Evolutionary conservation across 1,140 invertebrate genomes (phyloP), one percentile per base, ranked within the genome.

Genomic region (Trachymyrmex septentrionalis): DNA sequence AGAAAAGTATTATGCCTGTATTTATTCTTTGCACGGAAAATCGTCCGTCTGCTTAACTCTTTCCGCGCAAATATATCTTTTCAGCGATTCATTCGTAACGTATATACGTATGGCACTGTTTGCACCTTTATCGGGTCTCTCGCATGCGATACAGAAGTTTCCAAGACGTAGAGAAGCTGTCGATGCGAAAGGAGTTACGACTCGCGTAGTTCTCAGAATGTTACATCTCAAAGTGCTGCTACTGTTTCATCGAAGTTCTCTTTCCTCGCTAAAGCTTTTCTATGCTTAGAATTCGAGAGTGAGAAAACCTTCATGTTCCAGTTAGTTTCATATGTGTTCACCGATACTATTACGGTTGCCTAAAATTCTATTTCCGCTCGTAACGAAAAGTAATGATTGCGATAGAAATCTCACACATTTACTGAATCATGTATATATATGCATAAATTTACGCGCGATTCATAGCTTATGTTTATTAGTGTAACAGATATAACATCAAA

Each of bases 171-270:
- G 80, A 21, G 57, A 48, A 73, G 59, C 69, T 73, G 80, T 50
- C 55, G 38, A 12, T 24, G 19, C 63, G 63, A 73, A 48, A 21
- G 21, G 7, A 48, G 50, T 53, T 16, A 27, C 50, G 64, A 6
- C 12, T 14, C 16, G 55, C 73, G 73, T n/a, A n/a, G 16, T 27
- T 21, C 75, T 89, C 59, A 19, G 66, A 73, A 75, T 67, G 69
- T 59, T 69, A 85, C 71, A 73, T 89, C 73, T 85, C 59, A 67
- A 66, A 89, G 59, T 85, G 66, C 53, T 21, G 38, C 19, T 48
- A 19, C 57, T 75, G 48, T 57, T 85, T 85, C 80, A 84, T 84
- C 80, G 38, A 24, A 14, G 27, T 72, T 59, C 9, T 50, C 30
- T 69, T 21, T 38, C 48, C 61, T 50, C 14, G n/a, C n/a, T 21